These are phyloP conservation scores for Odontomyia ornata DNA, from an alignment of 2,888 invertebrate species.

Conservation along the genomic window DNA sequence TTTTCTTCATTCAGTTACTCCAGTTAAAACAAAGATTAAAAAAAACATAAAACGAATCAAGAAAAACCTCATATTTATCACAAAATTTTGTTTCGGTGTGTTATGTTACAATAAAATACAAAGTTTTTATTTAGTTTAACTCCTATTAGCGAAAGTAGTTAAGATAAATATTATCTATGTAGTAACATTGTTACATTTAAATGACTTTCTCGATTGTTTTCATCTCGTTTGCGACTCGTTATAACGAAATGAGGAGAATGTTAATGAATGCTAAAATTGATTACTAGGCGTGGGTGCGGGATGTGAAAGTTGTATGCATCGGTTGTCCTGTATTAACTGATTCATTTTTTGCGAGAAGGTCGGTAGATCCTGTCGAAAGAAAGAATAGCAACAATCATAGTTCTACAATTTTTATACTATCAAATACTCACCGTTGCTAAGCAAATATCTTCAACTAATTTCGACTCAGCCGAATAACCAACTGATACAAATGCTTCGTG, in stretches of 20 bases:
- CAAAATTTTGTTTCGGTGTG: slow-evolving; percentile 39
- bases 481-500: slow-evolving; percentile 60
- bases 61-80: slow-evolving; percentile 30
- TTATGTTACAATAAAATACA: slow-evolving; percentile 33
- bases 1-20: background rate
- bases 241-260: slow-evolving; percentile 22
- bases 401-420: background rate
- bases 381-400: background rate
- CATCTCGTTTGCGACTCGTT: slow-evolving; percentile 19
- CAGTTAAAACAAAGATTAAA: background rate
- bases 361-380: slow-evolving; percentile 61
- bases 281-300: slow-evolving; percentile 16
- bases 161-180: slow-evolving; percentile 43
- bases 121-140: background rate
- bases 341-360: slow-evolving; percentile 64
- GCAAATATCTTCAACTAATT: slow-evolving; percentile 62
- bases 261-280: slow-evolving; percentile 38
- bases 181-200: slow-evolving; percentile 7
- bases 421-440: slow-evolving; percentile 60
- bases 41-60: slow-evolving; percentile 7
- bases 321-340: slow-evolving; percentile 63
- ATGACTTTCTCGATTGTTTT: slow-evolving; percentile 18
- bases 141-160: slow-evolving; percentile 18
- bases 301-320: slow-evolving; percentile 61
- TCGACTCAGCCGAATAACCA: slow-evolving; percentile 58